These are phyloP conservation scores for Amblyopsis hoosieri DNA, from an alignment of 2,797 vertebrate genomes.

Conservation along the genomic window DNA sequence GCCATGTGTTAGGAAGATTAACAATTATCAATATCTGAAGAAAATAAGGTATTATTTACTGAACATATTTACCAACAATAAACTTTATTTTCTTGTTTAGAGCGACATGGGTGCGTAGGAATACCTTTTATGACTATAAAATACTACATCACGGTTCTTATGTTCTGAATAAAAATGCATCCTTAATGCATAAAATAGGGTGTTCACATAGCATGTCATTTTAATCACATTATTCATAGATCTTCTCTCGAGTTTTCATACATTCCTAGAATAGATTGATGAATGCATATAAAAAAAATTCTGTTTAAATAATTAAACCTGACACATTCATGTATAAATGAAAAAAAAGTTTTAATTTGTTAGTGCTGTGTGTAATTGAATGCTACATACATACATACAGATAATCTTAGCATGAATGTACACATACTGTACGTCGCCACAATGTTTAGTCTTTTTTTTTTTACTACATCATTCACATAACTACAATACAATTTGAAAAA, in stretches of 20 bases:
- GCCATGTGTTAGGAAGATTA: slow-evolving; percentile 19
- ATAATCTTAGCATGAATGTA: slow-evolving; percentile 76
- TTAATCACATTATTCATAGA: no score
- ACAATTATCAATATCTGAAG: background rate
- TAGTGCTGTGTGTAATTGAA: slow-evolving; percentile 81
- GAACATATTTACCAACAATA: no score
- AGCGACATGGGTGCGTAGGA: no score
- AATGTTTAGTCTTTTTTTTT: slow-evolving; percentile 39
- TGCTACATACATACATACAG: slow-evolving; percentile 82
- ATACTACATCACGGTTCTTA: no score
- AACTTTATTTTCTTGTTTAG: no score
- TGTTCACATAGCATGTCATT: background rate
- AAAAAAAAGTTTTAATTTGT: slow-evolving; percentile 76
- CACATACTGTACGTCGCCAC: slow-evolving; percentile 72
- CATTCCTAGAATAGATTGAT: no score
- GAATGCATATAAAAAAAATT: background rate
- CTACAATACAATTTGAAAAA: slow-evolving; percentile 74
- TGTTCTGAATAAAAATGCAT: background rate
- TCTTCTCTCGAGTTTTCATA: no score
- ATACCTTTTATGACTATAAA: background rate
- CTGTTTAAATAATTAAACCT: slow-evolving; percentile 6
- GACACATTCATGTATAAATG: slow-evolving; percentile 48
- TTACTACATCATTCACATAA: slow-evolving; percentile 76
- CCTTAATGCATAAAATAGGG: background rate
- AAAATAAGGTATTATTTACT: background rate